Evolutionary conservation across 2,113 vertebrate genomes (phyloP).

Genomic region (Ascaphus truei): DNA sequence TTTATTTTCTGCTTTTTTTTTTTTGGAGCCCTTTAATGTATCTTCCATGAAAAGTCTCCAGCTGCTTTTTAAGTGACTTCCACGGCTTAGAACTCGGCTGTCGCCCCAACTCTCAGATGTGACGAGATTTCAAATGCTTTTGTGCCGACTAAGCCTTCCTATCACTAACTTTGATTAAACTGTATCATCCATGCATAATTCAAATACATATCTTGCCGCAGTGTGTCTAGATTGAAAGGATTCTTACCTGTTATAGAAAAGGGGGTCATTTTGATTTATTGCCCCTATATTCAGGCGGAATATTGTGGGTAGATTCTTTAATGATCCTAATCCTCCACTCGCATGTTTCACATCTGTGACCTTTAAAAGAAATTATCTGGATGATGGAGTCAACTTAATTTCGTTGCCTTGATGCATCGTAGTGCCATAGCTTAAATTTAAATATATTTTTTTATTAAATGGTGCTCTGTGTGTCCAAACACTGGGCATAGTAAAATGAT

Average conservation of each 20-base stretch:
- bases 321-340: neutral
- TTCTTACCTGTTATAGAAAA: neutral
- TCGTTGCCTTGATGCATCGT: too few relatives aligned
- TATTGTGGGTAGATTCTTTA: neutral
- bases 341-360: neutral
- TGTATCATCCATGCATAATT: slow-evolving; percentile 28
- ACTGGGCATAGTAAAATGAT: too few relatives aligned
- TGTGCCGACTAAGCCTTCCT: slow-evolving; percentile 23
- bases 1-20: slow-evolving; percentile 69
- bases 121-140: slow-evolving; percentile 23
- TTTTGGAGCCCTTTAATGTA: slow-evolving; percentile 53
- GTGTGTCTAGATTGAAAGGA: neutral
- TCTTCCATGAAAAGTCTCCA: slow-evolving; percentile 48
- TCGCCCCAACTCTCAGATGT: slow-evolving; percentile 7
- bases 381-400: too few relatives aligned
- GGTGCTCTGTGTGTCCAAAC: too few relatives aligned
- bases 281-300: neutral
- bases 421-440: too few relatives aligned
- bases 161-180: slow-evolving; percentile 33
- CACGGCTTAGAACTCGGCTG: slow-evolving; percentile 35
- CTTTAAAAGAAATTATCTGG: neutral
- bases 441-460: too few relatives aligned
- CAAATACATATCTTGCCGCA: slow-evolving; percentile 9
- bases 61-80: slow-evolving; percentile 44
- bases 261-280: slow-evolving; percentile 14